Base-by-base conservation (phyloP, 2,888 invertebrate species). In the Chydorus sphaericus region DNA sequence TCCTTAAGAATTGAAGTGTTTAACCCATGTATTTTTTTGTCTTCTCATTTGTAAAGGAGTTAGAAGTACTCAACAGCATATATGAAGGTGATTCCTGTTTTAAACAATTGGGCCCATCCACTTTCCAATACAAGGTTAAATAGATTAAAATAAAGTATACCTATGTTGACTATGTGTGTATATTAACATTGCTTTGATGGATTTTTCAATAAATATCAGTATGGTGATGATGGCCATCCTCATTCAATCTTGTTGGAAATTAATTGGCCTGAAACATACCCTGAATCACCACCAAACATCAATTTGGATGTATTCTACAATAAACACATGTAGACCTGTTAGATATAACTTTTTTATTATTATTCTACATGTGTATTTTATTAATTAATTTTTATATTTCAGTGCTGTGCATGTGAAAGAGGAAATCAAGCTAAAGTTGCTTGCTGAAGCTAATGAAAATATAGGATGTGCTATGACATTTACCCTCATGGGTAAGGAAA, bases 401-500 rank as follows among this genome's bases (percentile, higher is more conserved):
- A 88, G 88, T 68, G 66, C 82, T 59, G 73, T 76, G 36, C 66
- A 75, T 2, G 80, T 88, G 0, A 90, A 90, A 70, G 72, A 80
- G 49, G 81, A 79, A 66, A 78, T 91, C 59, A 65, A 77, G 11
- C 67, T 73, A 8, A 73, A 76, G 54, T 70, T 88, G 1, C 72
- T 73, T 14, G 72, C 75, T 11, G 88, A 90, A 69, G 86, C 86
- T 0, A 81, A 85, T 38, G 83, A 85, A 63, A 85, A 85, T 77
- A 65, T 90, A 16, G 93, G 91, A 1, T 84, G 83, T 72, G 90
- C 91, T 3, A 92, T 93, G 91, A 94, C 92, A 0, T 96, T 90
- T 67, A 87, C 91, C 0, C 70, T 96, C 54, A 90, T 96, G n/a
- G n/a, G n/a, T n/a, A n/a, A n/a, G n/a, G n/a, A n/a, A n/a, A n/a